Evolutionary conservation across 1,140 invertebrate genomes (phyloP), one percentile per base, ranked within the genome.

Genomic region (Samia ricini): DNA sequence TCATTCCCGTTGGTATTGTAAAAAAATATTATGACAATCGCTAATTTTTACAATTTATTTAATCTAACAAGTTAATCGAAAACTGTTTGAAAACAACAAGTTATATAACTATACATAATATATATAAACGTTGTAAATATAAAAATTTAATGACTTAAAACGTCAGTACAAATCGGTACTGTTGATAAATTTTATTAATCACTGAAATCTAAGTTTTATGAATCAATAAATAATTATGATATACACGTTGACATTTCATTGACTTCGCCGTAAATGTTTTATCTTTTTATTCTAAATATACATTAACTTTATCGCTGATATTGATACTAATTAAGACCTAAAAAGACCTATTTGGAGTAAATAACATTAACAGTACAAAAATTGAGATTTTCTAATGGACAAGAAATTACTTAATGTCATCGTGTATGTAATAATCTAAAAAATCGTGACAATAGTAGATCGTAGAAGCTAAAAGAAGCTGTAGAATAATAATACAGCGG

Each of bases 401-500:
- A 42, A 4, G n/a, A 1, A 4, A 0, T 15, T 15, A 42, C 33
- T 42, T 15, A 15, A 42, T 42, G 33, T 42, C 33, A 42, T 15
- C 33, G 12, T 42, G 33, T 42, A 42, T 42, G 4, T 5, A 42
- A 42, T 42, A 42, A 80, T 77, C 78, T 87, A 87, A 77, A n/a
- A 76, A 80, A 87, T 86, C 71, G 77, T 79, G 86, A 89, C 86
- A 89, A 89, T 89, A 89, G 84, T 89, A 89, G 82, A 73, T 75
- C 78, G 74, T 84, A 82, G 81, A 83, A 73, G 83, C 86, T 86
- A 82, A 76, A 71, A 42, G 33, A 70, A 54, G 79, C 78, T 81
- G 81, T 84, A 81, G 72, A 77, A 67, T 75, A 77, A 67, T 75
- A 74, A 12, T 81, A 79, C 76, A 79, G 75, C 73, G 82, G 79